Evolutionary conservation across 2,113 vertebrate genomes (phyloP).

Genomic region (Nyctereutes procyonoides): DNA sequence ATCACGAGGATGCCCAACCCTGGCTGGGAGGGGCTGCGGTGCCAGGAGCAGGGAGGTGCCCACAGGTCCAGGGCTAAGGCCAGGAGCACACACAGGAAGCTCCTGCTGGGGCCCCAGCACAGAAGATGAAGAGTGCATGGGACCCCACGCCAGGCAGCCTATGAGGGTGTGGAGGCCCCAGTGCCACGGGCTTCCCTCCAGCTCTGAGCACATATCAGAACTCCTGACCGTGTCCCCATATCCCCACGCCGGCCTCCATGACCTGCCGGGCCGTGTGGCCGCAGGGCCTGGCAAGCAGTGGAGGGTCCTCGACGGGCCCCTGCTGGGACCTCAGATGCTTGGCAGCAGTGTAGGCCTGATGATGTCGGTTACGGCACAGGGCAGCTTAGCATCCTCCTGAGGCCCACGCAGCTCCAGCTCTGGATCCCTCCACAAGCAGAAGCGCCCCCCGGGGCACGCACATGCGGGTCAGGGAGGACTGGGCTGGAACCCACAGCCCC

Average conservation of each 20-base stretch:
- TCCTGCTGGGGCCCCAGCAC: not conserved
- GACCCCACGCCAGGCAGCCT: not conserved
- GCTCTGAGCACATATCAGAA: too few species aligned
- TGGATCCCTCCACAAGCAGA: fast-evolving
- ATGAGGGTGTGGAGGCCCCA: not conserved
- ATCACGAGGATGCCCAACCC: not conserved
- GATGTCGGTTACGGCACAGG: not conserved
- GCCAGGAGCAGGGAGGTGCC: not conserved
- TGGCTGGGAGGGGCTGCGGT: not conserved
- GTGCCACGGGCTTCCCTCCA: not conserved
- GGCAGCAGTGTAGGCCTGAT: fast-evolving
- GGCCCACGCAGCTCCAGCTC: not conserved
- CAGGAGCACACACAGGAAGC: not conserved
- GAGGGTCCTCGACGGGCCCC: too few species aligned
- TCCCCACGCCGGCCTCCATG: too few species aligned
- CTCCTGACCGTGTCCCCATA: too few species aligned
- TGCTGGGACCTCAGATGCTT: not conserved
- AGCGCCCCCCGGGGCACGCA: not conserved
- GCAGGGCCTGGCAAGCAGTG: too few species aligned
- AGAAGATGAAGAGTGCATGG: not conserved
- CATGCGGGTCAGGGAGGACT: too few species aligned
- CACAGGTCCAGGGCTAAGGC: not conserved
- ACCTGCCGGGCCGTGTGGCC: too few species aligned
- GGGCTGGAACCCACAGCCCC: not conserved
- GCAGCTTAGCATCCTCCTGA: not conserved